Evolutionary conservation across 2,888 invertebrate species (phyloP).

Genomic region (Euproctis similis): DNA sequence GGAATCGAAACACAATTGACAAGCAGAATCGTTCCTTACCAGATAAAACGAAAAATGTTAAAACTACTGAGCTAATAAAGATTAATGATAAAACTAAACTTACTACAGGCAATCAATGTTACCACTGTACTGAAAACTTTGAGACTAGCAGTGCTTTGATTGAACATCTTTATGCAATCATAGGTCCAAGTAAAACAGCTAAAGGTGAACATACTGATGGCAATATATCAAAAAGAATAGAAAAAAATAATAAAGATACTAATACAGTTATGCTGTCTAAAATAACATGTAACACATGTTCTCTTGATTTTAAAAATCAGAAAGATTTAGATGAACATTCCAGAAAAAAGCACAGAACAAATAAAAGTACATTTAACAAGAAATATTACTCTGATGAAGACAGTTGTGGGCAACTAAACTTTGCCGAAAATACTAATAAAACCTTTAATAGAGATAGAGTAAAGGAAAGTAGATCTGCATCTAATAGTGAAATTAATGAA

Average conservation of each 20-base stretch:
- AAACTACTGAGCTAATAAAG: too few species aligned
- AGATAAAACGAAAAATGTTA: too few species aligned
- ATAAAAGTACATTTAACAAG: neutral
- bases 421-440: neutral
- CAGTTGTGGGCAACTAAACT: neutral
- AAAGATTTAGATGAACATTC: constrained; percentile 4
- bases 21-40: too few species aligned
- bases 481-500: neutral
- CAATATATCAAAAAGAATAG: neutral
- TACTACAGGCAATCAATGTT: too few species aligned
- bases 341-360: constrained; percentile 1
- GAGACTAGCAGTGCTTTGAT: constrained; percentile 36
- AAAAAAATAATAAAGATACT: neutral
- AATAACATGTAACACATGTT: neutral
- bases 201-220: neutral
- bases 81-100: too few species aligned
- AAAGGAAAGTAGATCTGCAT: neutral
- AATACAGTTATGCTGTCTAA: neutral
- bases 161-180: constrained; percentile 49
- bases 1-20: neutral
- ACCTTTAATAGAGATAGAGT: too few species aligned
- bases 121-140: constrained; percentile 46
- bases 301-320: neutral
- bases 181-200: constrained; percentile 27
- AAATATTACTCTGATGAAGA: neutral